Percentiles rank a stretch among this genome's conserved stretches.
Conservation (phyloP, 2,888 invertebrate genomes). For the Bibio marci region DNA sequence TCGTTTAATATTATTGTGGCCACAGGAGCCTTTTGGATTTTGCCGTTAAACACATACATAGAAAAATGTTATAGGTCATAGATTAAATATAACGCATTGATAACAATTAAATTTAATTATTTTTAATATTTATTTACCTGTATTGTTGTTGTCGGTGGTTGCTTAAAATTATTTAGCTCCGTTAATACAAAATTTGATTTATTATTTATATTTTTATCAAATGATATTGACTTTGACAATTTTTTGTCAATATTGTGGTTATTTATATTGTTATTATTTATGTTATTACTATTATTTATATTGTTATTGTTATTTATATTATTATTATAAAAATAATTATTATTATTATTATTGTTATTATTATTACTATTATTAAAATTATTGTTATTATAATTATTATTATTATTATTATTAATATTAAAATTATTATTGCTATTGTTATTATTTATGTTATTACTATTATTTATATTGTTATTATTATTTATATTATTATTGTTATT, state of each 20-base stretch:
- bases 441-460: too few relatives aligned
- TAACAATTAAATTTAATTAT: not conserved
- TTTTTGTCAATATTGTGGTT: constrained; percentile 5
- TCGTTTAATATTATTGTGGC: constrained; percentile 14
- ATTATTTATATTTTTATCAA: constrained; percentile 7
- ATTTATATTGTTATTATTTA: too few relatives aligned
- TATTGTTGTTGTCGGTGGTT: constrained; percentile 11
- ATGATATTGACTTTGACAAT: constrained; percentile 7
- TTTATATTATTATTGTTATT: not conserved
- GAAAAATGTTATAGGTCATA: constrained; percentile 2
- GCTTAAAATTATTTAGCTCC: constrained; percentile 13
- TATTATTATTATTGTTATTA: not conserved
- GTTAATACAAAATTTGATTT: constrained; percentile 11
- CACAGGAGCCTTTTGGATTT: constrained; percentile 10
- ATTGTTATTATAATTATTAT: constrained; percentile 3
- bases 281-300: not conserved
- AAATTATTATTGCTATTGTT: constrained; percentile 2
- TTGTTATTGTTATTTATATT: too few relatives aligned
- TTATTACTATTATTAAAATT: not conserved
- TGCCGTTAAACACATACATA: not conserved
- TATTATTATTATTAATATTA: not conserved
- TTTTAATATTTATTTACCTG: constrained; percentile 10
- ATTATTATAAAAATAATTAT: not conserved
- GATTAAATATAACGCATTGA: not conserved
- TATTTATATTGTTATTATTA: not conserved